A percentile compares a stretch with the other conserved stretches of the same genome.
phyloP scores from a whole-genome alignment of 2,888 invertebrate species.

The Platynereis dumerilii region DNA sequence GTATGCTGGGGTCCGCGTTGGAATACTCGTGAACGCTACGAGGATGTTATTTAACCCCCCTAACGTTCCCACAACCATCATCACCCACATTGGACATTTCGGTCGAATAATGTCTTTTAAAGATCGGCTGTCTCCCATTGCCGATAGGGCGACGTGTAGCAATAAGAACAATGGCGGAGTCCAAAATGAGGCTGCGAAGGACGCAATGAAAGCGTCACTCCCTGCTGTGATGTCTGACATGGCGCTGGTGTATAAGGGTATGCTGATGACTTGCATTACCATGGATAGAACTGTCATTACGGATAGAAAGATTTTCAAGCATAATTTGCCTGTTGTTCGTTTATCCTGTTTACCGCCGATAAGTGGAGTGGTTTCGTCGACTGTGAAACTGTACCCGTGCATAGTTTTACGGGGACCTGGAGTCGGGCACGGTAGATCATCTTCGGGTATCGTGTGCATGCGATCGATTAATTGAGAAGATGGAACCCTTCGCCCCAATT shows the following conservation, averaged over 20 bases:
- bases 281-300: slow-evolving; percentile 18
- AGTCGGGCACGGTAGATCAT: slow-evolving; percentile 2
- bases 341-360: background rate
- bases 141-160: slow-evolving; percentile 8
- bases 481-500: background rate
- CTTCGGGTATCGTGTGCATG: slow-evolving; percentile 19
- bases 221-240: slow-evolving; percentile 10
- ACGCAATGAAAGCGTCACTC: slow-evolving; percentile 22
- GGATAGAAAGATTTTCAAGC: slow-evolving; percentile 1
- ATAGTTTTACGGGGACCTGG: background rate
- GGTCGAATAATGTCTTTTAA: slow-evolving; percentile 6
- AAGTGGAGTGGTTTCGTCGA: background rate
- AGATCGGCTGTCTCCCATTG: background rate
- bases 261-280: slow-evolving; percentile 11
- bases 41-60: slow-evolving; percentile 11
- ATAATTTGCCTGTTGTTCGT: background rate
- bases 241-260: slow-evolving; percentile 14
- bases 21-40: slow-evolving; percentile 18
- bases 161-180: slow-evolving; percentile 15
- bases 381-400: background rate
- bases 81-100: slow-evolving; percentile 5
- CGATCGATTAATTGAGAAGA: slow-evolving; percentile 13
- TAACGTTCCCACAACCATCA: slow-evolving; percentile 5
- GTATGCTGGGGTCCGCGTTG: slow-evolving; percentile 8
- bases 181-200: slow-evolving; percentile 10